phyloP scores from a whole-genome alignment of 1,140 invertebrate species.

The Contarinia nasturtii region DNA sequence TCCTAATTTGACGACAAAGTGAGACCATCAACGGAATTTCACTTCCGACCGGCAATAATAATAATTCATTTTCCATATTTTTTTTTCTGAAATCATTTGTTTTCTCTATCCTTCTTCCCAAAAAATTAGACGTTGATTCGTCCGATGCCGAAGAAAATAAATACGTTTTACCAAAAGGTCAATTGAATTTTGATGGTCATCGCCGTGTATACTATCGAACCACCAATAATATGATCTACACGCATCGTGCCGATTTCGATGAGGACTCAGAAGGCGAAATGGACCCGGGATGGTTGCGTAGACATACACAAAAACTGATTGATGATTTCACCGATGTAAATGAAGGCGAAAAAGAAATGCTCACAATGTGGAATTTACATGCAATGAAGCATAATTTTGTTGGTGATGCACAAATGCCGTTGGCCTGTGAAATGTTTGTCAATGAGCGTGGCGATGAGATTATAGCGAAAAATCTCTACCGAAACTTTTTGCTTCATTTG shows the following conservation, averaged over 20 bases:
- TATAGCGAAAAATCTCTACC: conserved; percentile 71
- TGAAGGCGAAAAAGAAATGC: conserved; percentile 90
- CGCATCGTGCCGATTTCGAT: too few species aligned
- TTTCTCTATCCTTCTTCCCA: conserved; percentile 49
- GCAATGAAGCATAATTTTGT: conserved; percentile 30
- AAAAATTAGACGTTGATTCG: conserved; percentile 77
- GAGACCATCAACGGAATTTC: too few species aligned
- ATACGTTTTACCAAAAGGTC: too few species aligned
- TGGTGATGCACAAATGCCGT: conserved; percentile 82
- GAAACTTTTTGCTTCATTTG: conserved; percentile 86
- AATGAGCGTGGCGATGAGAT: conserved; percentile 68
- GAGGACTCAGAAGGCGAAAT: conserved; percentile 31
- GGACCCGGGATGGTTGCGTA: too few species aligned
- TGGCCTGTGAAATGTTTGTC: conserved; percentile 81
- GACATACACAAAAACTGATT: too few species aligned
- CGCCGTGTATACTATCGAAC: conserved; percentile 62
- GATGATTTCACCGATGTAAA: conserved; percentile 82
- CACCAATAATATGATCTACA: conserved; percentile 73
- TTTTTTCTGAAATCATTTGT: too few species aligned
- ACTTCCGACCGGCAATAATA: too few species aligned
- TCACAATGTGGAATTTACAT: conserved; percentile 68
- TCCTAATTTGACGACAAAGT: too few species aligned
- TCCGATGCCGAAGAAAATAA: conserved; percentile 79
- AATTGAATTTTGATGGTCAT: too few species aligned
- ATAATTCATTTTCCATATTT: too few species aligned